Percentiles rank a stretch among this genome's conserved stretches.
phyloP scores from a whole-genome alignment of 2,888 invertebrate genomes.

The Dasysyrphus albostriatus region DNA sequence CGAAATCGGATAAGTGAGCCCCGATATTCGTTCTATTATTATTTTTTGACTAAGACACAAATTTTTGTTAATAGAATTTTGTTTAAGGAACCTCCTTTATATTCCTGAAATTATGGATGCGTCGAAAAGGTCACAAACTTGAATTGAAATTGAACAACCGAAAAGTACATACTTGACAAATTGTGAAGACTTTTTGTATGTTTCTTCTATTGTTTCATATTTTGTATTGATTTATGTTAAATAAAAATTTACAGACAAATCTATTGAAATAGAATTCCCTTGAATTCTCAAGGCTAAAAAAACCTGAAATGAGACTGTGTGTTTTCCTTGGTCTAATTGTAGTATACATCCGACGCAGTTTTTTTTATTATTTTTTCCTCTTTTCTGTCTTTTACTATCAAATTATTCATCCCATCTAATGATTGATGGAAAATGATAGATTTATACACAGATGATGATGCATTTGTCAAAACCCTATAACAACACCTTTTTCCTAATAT shows the following conservation, averaged over 20 bases:
- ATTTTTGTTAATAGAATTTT: no score
- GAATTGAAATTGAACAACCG: no score
- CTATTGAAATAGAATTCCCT: neutral
- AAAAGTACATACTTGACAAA: no score
- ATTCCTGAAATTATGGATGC: no score
- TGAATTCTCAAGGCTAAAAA: neutral
- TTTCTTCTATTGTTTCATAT: no score
- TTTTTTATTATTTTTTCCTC: neutral
- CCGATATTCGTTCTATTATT: no score
- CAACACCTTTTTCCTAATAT: conserved; percentile 25
- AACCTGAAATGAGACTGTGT: neutral
- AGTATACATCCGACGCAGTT: neutral
- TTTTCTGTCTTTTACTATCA: neutral
- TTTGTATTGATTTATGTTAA: no score
- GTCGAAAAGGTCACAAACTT: no score
- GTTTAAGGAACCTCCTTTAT: no score
- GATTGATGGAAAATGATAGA: conserved; percentile 29
- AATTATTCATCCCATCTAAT: conserved; percentile 5
- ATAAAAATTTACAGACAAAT: neutral
- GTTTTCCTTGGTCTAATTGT: conserved; percentile 1
- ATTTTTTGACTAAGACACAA: no score
- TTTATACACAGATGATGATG: neutral
- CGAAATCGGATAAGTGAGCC: no score
- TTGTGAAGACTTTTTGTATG: no score
- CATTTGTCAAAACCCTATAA: conserved; percentile 33